phyloP scores from a whole-genome alignment of 92 coral and sea anemone species.

The Phenganax stokvisi region DNA sequence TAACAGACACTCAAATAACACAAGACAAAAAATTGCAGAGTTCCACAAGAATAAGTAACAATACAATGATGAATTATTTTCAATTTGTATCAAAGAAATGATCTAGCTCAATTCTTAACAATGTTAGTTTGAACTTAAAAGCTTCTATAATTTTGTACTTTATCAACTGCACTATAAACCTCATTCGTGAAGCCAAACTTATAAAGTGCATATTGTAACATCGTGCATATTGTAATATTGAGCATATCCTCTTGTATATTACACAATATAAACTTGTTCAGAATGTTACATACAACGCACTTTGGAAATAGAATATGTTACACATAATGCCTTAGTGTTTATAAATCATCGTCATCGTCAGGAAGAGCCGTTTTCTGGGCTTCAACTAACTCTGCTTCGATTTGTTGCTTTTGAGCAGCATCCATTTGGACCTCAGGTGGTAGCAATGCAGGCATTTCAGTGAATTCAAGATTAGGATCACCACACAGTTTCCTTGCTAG shows the following conservation, averaged over 20 bases:
- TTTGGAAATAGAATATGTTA: background rate
- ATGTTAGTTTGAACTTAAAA: background rate
- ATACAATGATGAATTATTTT: no score
- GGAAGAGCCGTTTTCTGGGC: constrained; percentile 89
- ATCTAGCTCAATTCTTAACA: no score
- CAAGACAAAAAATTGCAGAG: no score
- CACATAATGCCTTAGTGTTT: background rate
- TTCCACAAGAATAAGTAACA: no score
- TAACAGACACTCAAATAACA: no score
- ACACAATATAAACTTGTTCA: no score
- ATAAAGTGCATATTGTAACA: no score
- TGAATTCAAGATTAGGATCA: constrained; percentile 81
- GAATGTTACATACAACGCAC: no score
- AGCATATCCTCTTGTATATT: no score
- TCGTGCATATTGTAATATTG: no score
- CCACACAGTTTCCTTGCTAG: constrained; percentile 83
- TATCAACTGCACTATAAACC: background rate
- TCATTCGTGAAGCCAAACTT: no score
- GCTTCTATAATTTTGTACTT: background rate
- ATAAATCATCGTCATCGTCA: constrained; percentile 72
- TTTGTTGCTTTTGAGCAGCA: constrained; percentile 47
- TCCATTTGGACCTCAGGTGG: constrained; percentile 77
- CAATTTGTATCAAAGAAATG: no score
- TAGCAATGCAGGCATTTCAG: constrained; percentile 94
- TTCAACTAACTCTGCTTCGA: constrained; percentile 67